These are phyloP conservation scores for Climacteris rufus DNA, from an alignment of 2,113 vertebrate species.

Conservation along the genomic window DNA sequence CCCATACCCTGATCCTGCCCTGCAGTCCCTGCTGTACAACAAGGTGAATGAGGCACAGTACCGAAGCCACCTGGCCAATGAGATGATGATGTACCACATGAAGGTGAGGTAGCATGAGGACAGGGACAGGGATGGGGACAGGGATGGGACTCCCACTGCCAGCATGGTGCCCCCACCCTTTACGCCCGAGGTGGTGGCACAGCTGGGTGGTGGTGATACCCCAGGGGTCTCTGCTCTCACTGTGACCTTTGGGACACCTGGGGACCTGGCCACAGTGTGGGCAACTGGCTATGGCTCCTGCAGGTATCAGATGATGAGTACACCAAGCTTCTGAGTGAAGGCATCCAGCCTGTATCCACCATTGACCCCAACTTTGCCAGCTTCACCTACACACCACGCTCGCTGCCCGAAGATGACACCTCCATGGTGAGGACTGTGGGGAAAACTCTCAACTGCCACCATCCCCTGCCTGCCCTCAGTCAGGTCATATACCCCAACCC, in stretches of 20 bases:
- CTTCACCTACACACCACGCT: slow-evolving; percentile 91
- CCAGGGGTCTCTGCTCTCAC: background rate
- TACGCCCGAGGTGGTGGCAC: rapidly evolving
- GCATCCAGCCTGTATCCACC: slow-evolving; percentile 77
- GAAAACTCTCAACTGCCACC: background rate
- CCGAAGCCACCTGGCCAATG: slow-evolving; percentile 93
- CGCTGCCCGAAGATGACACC: slow-evolving; percentile 88
- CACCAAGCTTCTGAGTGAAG: slow-evolving; percentile 78
- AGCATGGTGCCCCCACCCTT: background rate
- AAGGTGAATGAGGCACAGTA: slow-evolving; percentile 94
- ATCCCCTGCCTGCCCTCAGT: rapidly evolving
- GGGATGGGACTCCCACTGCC: rapidly evolving
- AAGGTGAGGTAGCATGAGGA: slow-evolving; percentile 75
- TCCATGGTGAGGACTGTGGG: slow-evolving; percentile 76
- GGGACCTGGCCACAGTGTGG: background rate
- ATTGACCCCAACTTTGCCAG: slow-evolving; percentile 84
- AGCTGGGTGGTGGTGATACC: background rate
- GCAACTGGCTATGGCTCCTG: background rate
- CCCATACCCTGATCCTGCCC: background rate
- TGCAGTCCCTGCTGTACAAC: slow-evolving; percentile 93
- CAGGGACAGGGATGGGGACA: background rate
- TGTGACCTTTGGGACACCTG: background rate
- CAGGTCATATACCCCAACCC: background rate
- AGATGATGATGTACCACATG: slow-evolving; percentile 99
- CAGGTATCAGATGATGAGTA: slow-evolving; percentile 94